Evolutionary conservation across 1,140 invertebrate species (phyloP), one percentile per base, ranked within the genome.

Genomic region (Antheraea mylitta): DNA sequence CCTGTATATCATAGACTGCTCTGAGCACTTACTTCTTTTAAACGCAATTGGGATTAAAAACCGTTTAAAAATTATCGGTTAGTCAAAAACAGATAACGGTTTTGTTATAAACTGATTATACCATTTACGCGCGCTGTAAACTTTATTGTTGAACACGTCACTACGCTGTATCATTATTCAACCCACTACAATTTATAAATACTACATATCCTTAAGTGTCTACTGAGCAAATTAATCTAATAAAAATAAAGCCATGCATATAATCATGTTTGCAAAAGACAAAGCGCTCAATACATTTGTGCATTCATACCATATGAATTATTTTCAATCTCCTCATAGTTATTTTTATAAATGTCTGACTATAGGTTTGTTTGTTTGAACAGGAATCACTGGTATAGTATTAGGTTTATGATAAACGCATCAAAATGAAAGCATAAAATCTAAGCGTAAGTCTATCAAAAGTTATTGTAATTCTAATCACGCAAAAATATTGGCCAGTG

Each of bases 131-230:
- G n/a, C n/a, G n/a, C n/a, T 48, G 45, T 48, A 9, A 7, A 48
- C 45, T 48, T 48, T 48, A 11, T 48, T 48, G 13, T 48, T 48
- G 45, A 48, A 48, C 45, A 48, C 45, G 45, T 48, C 45, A 48
- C 45, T 6, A 48, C 3, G 3, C 7, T 7, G 13, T 3, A 48
- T 48, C 45, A 11, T 48, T 13, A 48, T 9, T 48, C 45, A 48
- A 9, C 45, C 45, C 45, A 48, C 45, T 48, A 19, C 22, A 8
- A 66, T 70, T 66, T 66, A 70, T 70, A 70, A 66, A 70, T 70
- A 66, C 58, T 58, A 18, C 58, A 70, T 62, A 58, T 58, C 64
- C 69, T 53, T 70, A 70, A 53, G 61, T 53, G 69, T 66, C 38
- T 18, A 62, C 45, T 48, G 45, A 48, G 7, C 45, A 3, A 48